These are phyloP conservation scores for Vultur gryphus DNA, from an alignment of 2,797 vertebrate species.

Conservation along the genomic window DNA sequence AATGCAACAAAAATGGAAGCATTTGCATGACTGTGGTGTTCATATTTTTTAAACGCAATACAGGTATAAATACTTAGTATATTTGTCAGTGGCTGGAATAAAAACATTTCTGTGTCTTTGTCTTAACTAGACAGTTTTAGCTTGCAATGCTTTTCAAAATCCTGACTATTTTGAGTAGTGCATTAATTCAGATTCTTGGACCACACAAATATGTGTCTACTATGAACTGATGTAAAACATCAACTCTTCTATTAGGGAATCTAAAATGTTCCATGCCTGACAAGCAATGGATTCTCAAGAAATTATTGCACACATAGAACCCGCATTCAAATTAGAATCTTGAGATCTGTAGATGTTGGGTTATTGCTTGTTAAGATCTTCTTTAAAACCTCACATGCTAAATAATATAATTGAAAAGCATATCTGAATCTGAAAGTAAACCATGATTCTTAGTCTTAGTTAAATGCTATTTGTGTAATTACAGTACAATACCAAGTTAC, in stretches of 20 bases:
- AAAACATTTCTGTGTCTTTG: background rate
- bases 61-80: background rate
- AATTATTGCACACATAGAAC: background rate
- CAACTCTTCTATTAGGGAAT: background rate
- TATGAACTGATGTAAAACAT: background rate
- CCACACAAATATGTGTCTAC: background rate
- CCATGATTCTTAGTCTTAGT: background rate
- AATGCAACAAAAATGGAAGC: background rate
- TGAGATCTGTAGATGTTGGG: background rate
- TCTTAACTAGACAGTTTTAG: background rate
- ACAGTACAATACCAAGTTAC: background rate
- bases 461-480: background rate
- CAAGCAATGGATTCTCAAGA: background rate
- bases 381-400: background rate
- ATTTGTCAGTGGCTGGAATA: background rate
- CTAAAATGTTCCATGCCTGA: background rate
- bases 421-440: background rate
- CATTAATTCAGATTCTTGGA: background rate
- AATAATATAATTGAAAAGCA: background rate
- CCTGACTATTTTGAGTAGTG: background rate
- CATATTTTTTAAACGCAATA: background rate
- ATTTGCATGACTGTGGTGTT: background rate
- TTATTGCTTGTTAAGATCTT: background rate
- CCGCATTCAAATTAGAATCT: background rate
- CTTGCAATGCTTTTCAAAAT: background rate